These are phyloP conservation scores for Pangasianodon gigas DNA, from an alignment of 2,113 vertebrate species.

Conservation along the genomic window DNA sequence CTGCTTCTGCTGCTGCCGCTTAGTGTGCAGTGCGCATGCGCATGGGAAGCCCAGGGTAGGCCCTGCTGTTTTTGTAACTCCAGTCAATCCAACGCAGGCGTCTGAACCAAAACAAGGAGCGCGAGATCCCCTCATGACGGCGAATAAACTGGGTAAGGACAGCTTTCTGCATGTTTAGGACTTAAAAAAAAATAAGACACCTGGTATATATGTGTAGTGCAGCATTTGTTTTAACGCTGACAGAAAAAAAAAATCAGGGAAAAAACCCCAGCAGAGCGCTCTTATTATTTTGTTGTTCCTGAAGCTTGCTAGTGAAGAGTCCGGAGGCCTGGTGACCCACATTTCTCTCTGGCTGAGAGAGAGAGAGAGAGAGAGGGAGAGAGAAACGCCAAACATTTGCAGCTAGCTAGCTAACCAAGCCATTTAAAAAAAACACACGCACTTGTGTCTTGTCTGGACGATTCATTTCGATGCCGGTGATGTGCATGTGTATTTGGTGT, in stretches of 20 bases:
- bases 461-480: not conserved
- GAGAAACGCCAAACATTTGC: conserved; percentile 23
- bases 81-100: conserved; percentile 66
- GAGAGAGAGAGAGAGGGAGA: not conserved
- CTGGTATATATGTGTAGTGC: no score
- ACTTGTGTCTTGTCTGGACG: not conserved
- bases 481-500: not conserved
- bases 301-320: conserved; percentile 41
- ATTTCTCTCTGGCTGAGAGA: conserved; percentile 65
- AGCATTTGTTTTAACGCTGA: not conserved
- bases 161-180: not conserved
- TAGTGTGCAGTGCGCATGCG: conserved; percentile 50
- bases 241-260: not conserved
- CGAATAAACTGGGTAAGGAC: conserved; percentile 43
- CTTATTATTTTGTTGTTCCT: conserved; percentile 32
- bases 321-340: conserved; percentile 76
- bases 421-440: conserved; percentile 14
- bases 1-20: conserved; percentile 20
- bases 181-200: not conserved
- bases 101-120: conserved; percentile 65
- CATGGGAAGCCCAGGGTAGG: conserved; percentile 54
- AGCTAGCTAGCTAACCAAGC: not conserved
- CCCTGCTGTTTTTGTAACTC: conserved; percentile 64
- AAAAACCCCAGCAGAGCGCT: not conserved
- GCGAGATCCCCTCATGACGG: conserved; percentile 43